Percentiles rank a stretch among this genome's conserved stretches.
Evolutionary conservation across 1,140 invertebrate species (phyloP).

Genomic region (Caerostris darwini): DNA sequence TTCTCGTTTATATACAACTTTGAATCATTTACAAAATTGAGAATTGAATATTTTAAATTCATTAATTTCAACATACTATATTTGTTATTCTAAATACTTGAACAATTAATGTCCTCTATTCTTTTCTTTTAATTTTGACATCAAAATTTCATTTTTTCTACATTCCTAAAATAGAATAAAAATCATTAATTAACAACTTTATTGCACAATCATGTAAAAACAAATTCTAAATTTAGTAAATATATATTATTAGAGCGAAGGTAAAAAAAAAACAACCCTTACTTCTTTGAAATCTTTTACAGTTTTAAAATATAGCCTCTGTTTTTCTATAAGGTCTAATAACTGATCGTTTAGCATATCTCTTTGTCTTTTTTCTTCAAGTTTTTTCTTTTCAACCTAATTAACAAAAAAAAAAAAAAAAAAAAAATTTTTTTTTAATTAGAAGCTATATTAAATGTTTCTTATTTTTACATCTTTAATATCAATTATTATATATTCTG

Average conservation of each 20-base stretch:
- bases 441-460: too few species aligned
- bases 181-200: background rate
- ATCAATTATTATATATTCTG: background rate
- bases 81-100: background rate
- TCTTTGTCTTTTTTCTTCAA: slow-evolving; percentile 88
- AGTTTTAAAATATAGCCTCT: slow-evolving; percentile 91
- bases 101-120: slow-evolving; percentile 46
- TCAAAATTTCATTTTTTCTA: slow-evolving; percentile 86
- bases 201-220: background rate
- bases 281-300: slow-evolving; percentile 88
- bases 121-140: slow-evolving; percentile 81
- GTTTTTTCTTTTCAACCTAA: slow-evolving; percentile 84
- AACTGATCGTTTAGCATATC: slow-evolving; percentile 88
- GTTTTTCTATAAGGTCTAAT: slow-evolving; percentile 88
- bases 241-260: too few species aligned
- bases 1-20: slow-evolving; percentile 58
- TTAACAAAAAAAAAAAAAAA: background rate
- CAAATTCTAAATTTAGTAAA: background rate
- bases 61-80: background rate
- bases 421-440: too few species aligned
- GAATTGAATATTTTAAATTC: background rate
- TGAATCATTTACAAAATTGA: slow-evolving; percentile 34
- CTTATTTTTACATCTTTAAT: too few species aligned
- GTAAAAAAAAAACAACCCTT: slow-evolving; percentile 13
- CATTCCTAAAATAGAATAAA: slow-evolving; percentile 84